Conservation (phyloP, 2,113 vertebrate species). For the Salvator merianae region DNA sequence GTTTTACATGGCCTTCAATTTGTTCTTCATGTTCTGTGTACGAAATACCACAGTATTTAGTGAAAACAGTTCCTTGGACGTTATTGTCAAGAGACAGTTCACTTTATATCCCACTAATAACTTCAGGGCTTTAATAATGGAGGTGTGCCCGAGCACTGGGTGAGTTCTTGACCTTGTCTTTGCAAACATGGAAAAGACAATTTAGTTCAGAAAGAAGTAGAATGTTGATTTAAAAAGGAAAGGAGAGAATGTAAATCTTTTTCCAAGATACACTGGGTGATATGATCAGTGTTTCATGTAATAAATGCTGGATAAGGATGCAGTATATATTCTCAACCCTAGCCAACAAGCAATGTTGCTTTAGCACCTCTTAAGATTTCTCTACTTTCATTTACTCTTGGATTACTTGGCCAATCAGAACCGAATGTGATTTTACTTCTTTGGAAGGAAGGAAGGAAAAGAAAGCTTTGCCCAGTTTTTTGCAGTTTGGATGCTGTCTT, state of each 20-base stretch:
- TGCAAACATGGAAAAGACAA: neutral
- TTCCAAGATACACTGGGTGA: neutral
- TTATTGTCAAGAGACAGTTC: fast-evolving
- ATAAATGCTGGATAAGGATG: neutral
- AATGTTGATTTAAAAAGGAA: neutral
- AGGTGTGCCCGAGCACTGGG: neutral
- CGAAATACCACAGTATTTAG: fast-evolving
- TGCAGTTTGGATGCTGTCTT: neutral
- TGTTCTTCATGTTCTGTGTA: neutral
- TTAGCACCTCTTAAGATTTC: neutral
- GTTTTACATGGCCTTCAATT: neutral
- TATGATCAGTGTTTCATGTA: neutral
- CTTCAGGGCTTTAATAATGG: neutral
- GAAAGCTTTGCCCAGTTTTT: neutral
- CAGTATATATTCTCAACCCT: neutral
- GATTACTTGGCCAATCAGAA: neutral
- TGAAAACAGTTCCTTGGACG: neutral
- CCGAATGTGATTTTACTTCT: neutral
- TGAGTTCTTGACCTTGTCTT: fast-evolving
- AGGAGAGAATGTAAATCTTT: neutral
- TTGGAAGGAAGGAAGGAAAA: neutral
- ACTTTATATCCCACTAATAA: fast-evolving
- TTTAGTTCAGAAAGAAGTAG: neutral
- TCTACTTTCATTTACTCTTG: neutral
- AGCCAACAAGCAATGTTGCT: neutral